phyloP scores from a whole-genome alignment of 2,797 vertebrate species.

The Cirrhinus molitorella region DNA sequence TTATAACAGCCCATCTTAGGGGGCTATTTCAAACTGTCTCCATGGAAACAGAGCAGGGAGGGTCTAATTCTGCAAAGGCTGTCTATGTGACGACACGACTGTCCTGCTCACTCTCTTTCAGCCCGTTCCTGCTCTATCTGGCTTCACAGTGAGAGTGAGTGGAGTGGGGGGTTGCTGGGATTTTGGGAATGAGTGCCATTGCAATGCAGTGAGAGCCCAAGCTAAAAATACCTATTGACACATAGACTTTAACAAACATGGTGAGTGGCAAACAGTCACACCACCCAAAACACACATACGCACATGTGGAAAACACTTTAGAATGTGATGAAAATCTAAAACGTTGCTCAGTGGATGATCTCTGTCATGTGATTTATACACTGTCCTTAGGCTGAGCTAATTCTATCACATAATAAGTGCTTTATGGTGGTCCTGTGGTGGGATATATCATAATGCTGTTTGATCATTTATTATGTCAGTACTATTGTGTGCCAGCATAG shows the following conservation, averaged over 20 bases:
- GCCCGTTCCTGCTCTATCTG: conserved; percentile 32
- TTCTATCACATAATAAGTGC: not conserved
- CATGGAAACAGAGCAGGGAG: conserved; percentile 64
- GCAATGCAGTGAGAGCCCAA: conserved; percentile 80
- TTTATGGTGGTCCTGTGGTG: not conserved
- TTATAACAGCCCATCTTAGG: conserved; percentile 17
- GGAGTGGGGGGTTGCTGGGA: conserved; percentile 56
- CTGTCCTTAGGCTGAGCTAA: not conserved
- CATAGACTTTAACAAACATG: conserved; percentile 78
- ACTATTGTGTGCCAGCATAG: conserved; percentile 11
- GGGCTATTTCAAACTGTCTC: conserved; percentile 54
- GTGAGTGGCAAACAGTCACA: conserved; percentile 72
- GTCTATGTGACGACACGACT: conserved; percentile 43
- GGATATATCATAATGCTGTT: not conserved
- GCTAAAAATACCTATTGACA: conserved; percentile 85
- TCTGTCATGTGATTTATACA: not conserved
- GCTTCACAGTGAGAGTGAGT: conserved; percentile 62
- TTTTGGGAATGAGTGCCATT: conserved; percentile 78
- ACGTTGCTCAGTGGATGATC: not conserved
- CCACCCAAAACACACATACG: conserved; percentile 66
- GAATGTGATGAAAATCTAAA: not conserved
- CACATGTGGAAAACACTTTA: conserved; percentile 25
- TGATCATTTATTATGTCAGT: conserved; percentile 8
- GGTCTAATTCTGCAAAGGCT: conserved; percentile 57
- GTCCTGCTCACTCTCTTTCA: conserved; percentile 27